phyloP scores from a whole-genome alignment of 2,888 invertebrate species.

The Ornithoptera alexandrae region DNA sequence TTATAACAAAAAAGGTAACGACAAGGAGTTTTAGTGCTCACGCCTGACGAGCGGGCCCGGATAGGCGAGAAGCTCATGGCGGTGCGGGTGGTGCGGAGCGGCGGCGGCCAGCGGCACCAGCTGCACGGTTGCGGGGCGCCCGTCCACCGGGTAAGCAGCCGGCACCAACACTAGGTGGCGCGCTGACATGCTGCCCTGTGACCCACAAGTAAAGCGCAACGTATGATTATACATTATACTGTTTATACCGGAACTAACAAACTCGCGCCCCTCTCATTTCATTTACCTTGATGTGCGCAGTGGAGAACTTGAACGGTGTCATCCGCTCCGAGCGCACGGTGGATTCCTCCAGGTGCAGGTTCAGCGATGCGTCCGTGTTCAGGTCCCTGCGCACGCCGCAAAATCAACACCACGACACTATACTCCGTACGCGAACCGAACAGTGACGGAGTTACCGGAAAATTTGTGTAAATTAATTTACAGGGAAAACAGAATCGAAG shows the following conservation, averaged over 20 bases:
- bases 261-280: background rate
- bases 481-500: too few relatives aligned
- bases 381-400: constrained; percentile 57
- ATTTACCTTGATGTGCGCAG: constrained; percentile 86
- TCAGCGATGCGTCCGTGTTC: constrained; percentile 78
- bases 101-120: constrained; percentile 83
- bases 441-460: too few relatives aligned
- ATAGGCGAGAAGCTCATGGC: constrained; percentile 83
- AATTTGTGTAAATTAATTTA: too few relatives aligned
- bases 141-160: constrained; percentile 89
- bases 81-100: constrained; percentile 80
- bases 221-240: too few relatives aligned
- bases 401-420: background rate
- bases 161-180: constrained; percentile 86
- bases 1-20: too few relatives aligned
- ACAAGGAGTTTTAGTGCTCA: constrained; percentile 30
- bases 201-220: background rate
- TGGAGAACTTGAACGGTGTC: constrained; percentile 91
- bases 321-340: constrained; percentile 83
- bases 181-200: constrained; percentile 54
- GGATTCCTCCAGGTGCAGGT: constrained; percentile 78
- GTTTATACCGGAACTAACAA: too few relatives aligned
- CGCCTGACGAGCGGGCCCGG: constrained; percentile 90
- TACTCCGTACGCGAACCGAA: background rate
- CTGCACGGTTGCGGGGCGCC: constrained; percentile 88